Evolutionary conservation across 2,113 vertebrate genomes (phyloP), one percentile per base, ranked within the genome.

Genomic region (Actenoides hombroni): DNA sequence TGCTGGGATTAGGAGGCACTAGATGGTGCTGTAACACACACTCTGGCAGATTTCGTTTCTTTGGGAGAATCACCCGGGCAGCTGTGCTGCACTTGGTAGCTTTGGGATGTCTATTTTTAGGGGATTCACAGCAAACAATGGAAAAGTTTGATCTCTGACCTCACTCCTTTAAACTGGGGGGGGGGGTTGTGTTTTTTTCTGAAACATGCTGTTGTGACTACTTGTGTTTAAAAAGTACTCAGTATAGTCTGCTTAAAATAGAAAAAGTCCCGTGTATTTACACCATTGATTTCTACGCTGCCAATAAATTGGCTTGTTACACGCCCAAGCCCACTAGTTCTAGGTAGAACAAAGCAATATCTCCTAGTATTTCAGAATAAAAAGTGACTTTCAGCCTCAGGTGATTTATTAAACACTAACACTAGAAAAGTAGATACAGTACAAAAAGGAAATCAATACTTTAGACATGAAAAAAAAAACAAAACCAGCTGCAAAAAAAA

Each of bases 21-120:
- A 97, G 94, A 53, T 97, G 94, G 94, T 94, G 92, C 95, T 96
- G 63, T 35, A 15, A 31, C 42, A 81, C 20, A 16, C 63, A 11
- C 61, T 77, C 73, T n/a, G 8, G 29, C 79, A n/a, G 42, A 7
- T 16, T 26, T 16, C 19, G 60, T 15, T 74, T 24, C 63, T 39
- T 29, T 2, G 40, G 12, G 42, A 35, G 85, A 42, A n/a, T 74
- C 19, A 3, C 19, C 12, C 31, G 2, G 10, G 59, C 78, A 56
- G 46, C 85, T 39, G 33, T 15, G 76, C 83, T 46, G 60, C 33
- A 11, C 56, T 16, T 16, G 26, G 12, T n/a, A 20, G 44, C 63
- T 81, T 20, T 33, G 73, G 64, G 54, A 42, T 49, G 67, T 39
- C 64, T 24, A 9, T 24, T 92, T 90, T 71, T 46, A 64, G 51